Percentiles rank a stretch among this genome's conserved stretches.
These are phyloP conservation scores for Onychorhynchus coronatus DNA, from an alignment of 2,113 vertebrate species.

Conservation along the genomic window DNA sequence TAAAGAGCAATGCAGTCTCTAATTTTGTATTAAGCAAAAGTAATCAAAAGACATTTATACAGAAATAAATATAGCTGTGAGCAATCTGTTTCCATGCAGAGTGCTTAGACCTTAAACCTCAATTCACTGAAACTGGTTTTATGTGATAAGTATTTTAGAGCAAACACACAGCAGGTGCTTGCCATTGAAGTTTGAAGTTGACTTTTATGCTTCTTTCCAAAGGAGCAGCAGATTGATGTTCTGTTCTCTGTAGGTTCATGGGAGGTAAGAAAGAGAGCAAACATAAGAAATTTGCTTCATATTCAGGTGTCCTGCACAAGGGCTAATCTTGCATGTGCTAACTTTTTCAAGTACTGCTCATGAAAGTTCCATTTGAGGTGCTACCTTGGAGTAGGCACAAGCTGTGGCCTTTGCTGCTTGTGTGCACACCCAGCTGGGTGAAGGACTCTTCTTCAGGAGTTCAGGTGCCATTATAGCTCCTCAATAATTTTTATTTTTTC, in stretches of 20 bases:
- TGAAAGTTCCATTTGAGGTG: neutral
- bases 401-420: neutral
- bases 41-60: constrained; percentile 27
- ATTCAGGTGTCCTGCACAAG: neutral
- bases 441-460: neutral
- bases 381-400: neutral
- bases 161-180: constrained; percentile 14
- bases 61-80: constrained; percentile 14
- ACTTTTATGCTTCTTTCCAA: neutral
- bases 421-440: neutral
- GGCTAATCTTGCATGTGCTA: neutral
- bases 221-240: neutral
- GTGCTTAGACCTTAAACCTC: constrained; percentile 5
- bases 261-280: neutral
- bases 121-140: constrained; percentile 3
- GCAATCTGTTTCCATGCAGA: constrained; percentile 18
- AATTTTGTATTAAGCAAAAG: constrained; percentile 12
- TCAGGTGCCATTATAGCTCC: neutral
- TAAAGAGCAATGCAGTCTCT: neutral
- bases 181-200: neutral
- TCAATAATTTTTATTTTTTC: neutral
- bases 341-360: neutral
- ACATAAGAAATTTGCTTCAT: neutral
- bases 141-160: neutral
- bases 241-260: neutral